phyloP scores from a whole-genome alignment of 2,113 vertebrate genomes.

The Poecile atricapillus region DNA sequence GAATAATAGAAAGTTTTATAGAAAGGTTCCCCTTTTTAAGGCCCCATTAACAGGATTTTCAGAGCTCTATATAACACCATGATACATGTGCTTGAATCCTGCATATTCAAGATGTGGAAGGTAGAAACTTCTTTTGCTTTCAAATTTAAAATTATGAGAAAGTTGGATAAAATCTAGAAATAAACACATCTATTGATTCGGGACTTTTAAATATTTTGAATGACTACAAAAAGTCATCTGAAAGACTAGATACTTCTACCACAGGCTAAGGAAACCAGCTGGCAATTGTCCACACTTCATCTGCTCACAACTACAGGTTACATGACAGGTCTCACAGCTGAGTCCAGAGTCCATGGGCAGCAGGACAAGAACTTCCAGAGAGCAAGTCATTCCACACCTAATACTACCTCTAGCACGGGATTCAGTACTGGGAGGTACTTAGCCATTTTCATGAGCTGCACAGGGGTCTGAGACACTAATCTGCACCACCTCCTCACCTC shows the following conservation, averaged over 20 bases:
- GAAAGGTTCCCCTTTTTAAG: background rate
- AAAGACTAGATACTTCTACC: background rate
- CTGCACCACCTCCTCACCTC: background rate
- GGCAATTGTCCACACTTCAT: background rate
- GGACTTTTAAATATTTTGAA: background rate
- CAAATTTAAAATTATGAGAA: background rate
- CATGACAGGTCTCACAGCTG: background rate
- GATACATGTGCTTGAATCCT: background rate
- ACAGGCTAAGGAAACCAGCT: background rate
- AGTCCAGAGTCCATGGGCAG: background rate
- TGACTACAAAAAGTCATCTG: background rate
- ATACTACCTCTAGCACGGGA: background rate
- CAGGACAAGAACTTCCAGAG: background rate
- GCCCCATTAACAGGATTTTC: background rate
- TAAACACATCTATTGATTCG: background rate
- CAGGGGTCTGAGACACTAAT: background rate
- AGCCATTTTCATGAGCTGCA: background rate
- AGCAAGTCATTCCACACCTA: background rate
- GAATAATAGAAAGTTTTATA: background rate
- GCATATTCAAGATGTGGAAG: background rate
- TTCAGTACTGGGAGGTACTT: background rate
- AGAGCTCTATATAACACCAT: background rate
- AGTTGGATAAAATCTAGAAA: background rate
- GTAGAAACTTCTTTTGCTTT: background rate
- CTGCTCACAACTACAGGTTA: background rate